Evolutionary conservation across 1,140 invertebrate species (phyloP).

Genomic region (Fopius arisanus): DNA sequence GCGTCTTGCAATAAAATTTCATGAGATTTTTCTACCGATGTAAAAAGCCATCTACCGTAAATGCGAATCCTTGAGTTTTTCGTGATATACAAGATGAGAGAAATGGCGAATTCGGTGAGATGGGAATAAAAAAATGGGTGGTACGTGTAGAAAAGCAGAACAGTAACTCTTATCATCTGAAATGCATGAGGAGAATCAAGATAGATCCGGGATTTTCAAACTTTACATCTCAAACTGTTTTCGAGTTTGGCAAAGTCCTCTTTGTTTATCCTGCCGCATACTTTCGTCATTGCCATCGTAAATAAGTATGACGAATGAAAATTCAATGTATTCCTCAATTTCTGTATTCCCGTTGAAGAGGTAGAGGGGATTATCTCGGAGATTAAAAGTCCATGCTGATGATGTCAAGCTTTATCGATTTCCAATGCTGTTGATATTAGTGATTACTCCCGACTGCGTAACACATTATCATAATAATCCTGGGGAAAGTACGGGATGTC

Average conservation of each 20-base stretch:
- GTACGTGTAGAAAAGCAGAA: conserved; percentile 1
- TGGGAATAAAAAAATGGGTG: not conserved
- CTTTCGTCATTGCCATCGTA: not conserved
- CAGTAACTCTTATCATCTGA: conserved; percentile 5
- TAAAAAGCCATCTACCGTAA: conserved; percentile 3
- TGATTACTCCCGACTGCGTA: not conserved
- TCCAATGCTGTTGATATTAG: not conserved
- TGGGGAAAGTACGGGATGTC: conserved; percentile 18
- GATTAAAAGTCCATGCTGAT: no score
- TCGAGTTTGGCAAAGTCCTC: not conserved
- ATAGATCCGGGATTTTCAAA: not conserved
- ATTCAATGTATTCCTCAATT: not conserved
- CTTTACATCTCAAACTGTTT: conserved; percentile 6
- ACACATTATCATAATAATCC: conserved; percentile 22
- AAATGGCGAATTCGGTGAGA: not conserved
- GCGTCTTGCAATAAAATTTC: conserved; percentile 29
- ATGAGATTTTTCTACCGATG: conserved; percentile 17
- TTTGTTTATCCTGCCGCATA: not conserved
- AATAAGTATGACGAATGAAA: not conserved
- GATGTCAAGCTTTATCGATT: not conserved
- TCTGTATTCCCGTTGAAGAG: not conserved
- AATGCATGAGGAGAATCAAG: not conserved
- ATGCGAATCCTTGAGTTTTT: conserved; percentile 11
- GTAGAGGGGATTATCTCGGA: not conserved
- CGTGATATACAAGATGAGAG: conserved; percentile 5